phyloP scores from a whole-genome alignment of 2,888 invertebrate genomes.

The Cordilura impudica region DNA sequence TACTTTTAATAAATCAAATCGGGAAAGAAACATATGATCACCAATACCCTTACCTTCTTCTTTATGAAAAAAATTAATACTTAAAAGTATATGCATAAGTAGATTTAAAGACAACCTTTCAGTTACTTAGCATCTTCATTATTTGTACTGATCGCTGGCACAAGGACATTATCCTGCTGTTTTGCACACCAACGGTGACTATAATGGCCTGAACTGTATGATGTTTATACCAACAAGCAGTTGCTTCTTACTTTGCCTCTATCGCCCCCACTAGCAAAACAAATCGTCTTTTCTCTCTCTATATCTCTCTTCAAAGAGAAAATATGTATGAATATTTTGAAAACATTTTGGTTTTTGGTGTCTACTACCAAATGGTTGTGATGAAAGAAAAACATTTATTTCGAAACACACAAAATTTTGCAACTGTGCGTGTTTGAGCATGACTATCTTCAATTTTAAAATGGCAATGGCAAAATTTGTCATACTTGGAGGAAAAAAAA shows the following conservation, averaged over 20 bases:
- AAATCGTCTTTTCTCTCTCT: background rate
- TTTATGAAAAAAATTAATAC: too few relatives aligned
- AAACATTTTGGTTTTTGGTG: constrained; percentile 63
- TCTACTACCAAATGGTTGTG: constrained; percentile 63
- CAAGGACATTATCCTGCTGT: constrained; percentile 61
- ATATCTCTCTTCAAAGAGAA: background rate
- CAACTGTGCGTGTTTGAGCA: constrained; percentile 49
- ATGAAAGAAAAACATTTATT: constrained; percentile 17
- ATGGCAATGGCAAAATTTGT: constrained; percentile 52
- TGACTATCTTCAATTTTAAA: constrained; percentile 13
- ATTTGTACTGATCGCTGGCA: constrained; percentile 52
- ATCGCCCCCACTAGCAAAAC: background rate
- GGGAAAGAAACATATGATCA: too few relatives aligned
- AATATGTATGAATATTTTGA: constrained; percentile 51
- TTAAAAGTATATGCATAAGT: too few relatives aligned
- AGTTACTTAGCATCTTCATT: constrained; percentile 30
- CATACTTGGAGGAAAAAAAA: constrained; percentile 31
- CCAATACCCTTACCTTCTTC: too few relatives aligned
- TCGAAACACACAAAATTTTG: constrained; percentile 11
- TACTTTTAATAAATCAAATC: too few relatives aligned
- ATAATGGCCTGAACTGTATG: constrained; percentile 51
- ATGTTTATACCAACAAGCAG: constrained; percentile 31
- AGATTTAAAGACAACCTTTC: constrained; percentile 17
- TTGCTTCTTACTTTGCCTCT: constrained; percentile 37
- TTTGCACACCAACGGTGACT: constrained; percentile 54